Evolutionary conservation across 2,888 invertebrate species (phyloP).

Genomic region (Zygogramma bicolorata): DNA sequence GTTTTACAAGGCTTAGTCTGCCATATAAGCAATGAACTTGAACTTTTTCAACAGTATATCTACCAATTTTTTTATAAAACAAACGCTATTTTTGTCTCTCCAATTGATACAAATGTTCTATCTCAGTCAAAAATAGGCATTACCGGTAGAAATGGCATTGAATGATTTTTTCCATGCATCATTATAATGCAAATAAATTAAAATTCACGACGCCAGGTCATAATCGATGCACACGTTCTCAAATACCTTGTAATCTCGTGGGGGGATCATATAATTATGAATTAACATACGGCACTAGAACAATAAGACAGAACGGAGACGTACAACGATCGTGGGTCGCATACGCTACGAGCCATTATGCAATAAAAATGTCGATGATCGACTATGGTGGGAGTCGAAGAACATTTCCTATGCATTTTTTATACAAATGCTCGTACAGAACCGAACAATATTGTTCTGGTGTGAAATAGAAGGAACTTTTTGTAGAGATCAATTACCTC

Average conservation of each 20-base stretch:
- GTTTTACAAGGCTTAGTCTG: too few species aligned
- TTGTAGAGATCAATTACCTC: too few species aligned
- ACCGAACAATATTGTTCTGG: background rate
- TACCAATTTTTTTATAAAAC: too few species aligned
- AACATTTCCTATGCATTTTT: background rate
- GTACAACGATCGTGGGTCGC: constrained; percentile 9
- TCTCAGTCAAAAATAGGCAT: too few species aligned
- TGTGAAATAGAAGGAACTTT: too few species aligned
- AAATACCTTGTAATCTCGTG: constrained; percentile 19
- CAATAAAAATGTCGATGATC: constrained; percentile 11
- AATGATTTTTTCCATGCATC: background rate
- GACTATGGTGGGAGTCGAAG: constrained; percentile 8
- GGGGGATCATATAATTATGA: constrained; percentile 21
- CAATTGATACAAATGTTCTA: too few species aligned
- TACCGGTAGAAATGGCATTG: too few species aligned
- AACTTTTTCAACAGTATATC: too few species aligned
- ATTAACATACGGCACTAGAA: constrained; percentile 15
- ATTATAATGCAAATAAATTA: constrained; percentile 3
- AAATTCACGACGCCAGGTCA: background rate
- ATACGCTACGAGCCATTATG: constrained; percentile 9
- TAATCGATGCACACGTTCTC: constrained; percentile 6
- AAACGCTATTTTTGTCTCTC: too few species aligned
- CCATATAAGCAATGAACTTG: too few species aligned
- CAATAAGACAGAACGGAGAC: constrained; percentile 7
- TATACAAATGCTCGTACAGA: too few species aligned